Evolutionary conservation across 2,113 vertebrate genomes (phyloP), one percentile per base, ranked within the genome.

Genomic region (Anolis sagrei): DNA sequence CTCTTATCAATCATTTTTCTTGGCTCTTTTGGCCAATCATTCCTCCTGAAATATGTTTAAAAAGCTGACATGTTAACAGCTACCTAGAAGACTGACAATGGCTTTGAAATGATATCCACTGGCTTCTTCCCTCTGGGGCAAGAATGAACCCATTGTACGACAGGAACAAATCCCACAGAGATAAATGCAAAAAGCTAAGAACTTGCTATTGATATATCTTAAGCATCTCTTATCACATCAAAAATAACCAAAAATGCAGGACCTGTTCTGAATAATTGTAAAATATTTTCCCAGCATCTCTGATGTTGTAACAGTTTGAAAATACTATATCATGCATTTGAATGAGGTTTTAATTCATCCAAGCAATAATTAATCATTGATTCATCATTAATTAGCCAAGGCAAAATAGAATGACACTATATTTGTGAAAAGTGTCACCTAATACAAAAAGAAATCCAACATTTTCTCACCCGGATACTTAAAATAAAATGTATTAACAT

Each of bases 381-480:
- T 66, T 49, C 48, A 68, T 74, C 76, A 83, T 87, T 87, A 75
- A 87, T 79, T 83, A 83, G 54, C 44, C 48, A 75, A 44, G 44
- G 66, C 58, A 88, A 88, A 74, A 75, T 21, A 68, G 25, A 61
- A 74, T 79, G 69, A 68, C 44, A 32, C 32, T 75, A 51, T 81
- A 48, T 39, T 84, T 87, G 86, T 89, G 80, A 84, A 88, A 89
- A 88, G 62, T 79, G 8, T 64, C 19, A 66, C 75, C 48, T 86
- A 77, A 29, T 54, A 69, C 21, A 86, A 79, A 62, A 58, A 79
- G 58, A 79, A 51, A 79, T 44, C 39, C 39, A 79, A 49, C 44
- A 29, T 36, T 49, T 82, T 86, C 79, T 44, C 85, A 58, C 79
- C 32, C 61, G 54, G 48, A 39, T 25, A 49, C 76, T 76, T 76